Percentiles rank a stretch among this genome's conserved stretches.
phyloP scores from a whole-genome alignment of 2,113 vertebrate species.

The Corythaeola cristata region DNA sequence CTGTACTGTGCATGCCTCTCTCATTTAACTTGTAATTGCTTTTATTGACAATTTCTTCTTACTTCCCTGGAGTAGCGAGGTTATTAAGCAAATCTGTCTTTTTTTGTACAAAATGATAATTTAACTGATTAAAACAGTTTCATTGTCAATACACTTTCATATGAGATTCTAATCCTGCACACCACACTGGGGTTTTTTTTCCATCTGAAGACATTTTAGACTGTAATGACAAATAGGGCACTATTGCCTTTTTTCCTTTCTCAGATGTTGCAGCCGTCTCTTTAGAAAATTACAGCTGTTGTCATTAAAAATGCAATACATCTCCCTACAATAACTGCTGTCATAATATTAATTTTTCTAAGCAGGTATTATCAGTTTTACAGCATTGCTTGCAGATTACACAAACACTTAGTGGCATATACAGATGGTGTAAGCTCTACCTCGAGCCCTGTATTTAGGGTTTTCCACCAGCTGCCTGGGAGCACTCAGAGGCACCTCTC shows the following conservation, averaged over 20 bases:
- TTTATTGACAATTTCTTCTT: constrained; percentile 60
- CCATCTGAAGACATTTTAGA: background rate
- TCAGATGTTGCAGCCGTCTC: background rate
- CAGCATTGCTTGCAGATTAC: background rate
- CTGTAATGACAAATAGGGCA: background rate
- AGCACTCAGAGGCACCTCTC: background rate
- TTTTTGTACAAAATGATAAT: constrained; percentile 51
- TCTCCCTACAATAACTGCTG: background rate
- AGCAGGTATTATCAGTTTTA: background rate
- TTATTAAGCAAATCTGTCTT: constrained; percentile 61
- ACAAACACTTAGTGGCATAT: background rate
- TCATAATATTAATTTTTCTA: background rate
- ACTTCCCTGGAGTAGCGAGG: constrained; percentile 7
- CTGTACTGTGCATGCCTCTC: background rate
- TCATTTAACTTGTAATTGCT: constrained; percentile 61
- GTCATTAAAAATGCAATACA: background rate
- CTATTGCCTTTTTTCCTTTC: background rate
- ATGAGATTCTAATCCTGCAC: background rate
- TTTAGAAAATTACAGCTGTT: background rate
- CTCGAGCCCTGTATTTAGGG: background rate
- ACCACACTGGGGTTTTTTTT: background rate
- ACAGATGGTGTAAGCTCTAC: background rate
- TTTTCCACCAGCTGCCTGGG: background rate
- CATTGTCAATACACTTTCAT: background rate
- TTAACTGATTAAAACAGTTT: constrained; percentile 44